These are phyloP conservation scores for Norana najaformis DNA, from an alignment of 2,888 invertebrate genomes.

Conservation along the genomic window DNA sequence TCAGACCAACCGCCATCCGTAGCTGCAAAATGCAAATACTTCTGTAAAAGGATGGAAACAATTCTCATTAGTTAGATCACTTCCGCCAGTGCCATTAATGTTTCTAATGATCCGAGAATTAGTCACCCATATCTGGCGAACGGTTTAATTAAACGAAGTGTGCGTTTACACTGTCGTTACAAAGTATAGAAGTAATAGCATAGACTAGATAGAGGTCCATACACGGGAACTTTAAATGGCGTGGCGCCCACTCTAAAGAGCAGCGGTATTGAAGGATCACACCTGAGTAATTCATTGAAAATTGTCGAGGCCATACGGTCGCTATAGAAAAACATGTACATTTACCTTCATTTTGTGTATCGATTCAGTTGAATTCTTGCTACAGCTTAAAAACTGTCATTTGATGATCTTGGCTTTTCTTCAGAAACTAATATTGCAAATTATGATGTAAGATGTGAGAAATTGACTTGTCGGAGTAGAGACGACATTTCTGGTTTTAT, in stretches of 20 bases:
- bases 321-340: too few relatives aligned
- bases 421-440: not conserved
- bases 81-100: not conserved
- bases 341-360: too few relatives aligned
- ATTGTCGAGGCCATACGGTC: too few relatives aligned
- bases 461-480: not conserved
- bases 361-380: too few relatives aligned
- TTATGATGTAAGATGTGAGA: not conserved
- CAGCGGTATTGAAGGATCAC: too few relatives aligned
- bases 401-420: not conserved
- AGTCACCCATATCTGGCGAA: not conserved
- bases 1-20: constrained; percentile 39
- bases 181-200: not conserved
- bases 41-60: not conserved
- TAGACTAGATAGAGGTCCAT: too few relatives aligned
- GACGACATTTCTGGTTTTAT: not conserved
- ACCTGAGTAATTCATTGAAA: too few relatives aligned
- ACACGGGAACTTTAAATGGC: too few relatives aligned
- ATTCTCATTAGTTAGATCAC: not conserved
- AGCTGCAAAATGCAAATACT: constrained; percentile 25
- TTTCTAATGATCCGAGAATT: not conserved
- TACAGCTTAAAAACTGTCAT: not conserved
- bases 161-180: not conserved
- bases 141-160: not conserved
- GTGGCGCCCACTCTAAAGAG: too few relatives aligned